Evolutionary conservation across 2,888 invertebrate species (phyloP).

Genomic region (Chrysolina americana): DNA sequence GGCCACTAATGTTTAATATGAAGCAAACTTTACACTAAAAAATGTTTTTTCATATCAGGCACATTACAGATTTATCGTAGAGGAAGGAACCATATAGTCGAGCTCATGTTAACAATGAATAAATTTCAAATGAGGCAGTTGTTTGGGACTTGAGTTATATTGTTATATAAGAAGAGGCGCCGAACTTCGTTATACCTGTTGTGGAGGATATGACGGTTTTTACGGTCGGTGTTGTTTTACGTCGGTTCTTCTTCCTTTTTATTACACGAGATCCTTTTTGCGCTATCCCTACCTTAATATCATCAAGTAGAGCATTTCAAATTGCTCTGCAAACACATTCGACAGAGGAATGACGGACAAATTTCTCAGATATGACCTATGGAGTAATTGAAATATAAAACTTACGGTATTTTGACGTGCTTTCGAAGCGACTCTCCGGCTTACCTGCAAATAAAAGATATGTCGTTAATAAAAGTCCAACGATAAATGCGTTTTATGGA

Average conservation of each 20-base stretch:
- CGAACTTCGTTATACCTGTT: constrained; percentile 51
- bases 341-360: constrained; percentile 46
- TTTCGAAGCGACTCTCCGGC: constrained; percentile 22
- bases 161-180: constrained; percentile 34
- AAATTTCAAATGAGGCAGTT: constrained; percentile 40
- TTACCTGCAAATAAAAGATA: constrained; percentile 48
- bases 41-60: no score
- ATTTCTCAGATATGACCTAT: constrained; percentile 46
- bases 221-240: constrained; percentile 48
- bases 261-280: constrained; percentile 41
- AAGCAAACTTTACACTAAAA: no score
- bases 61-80: neutral
- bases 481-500: constrained; percentile 39
- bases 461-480: constrained; percentile 43
- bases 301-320: constrained; percentile 48
- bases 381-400: constrained; percentile 50
- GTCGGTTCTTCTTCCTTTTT: constrained; percentile 45
- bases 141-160: constrained; percentile 41
- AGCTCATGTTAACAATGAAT: constrained; percentile 23
- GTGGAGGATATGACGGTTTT: constrained; percentile 52
- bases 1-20: no score
- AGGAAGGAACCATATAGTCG: neutral
- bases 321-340: constrained; percentile 51
- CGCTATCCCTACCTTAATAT: constrained; percentile 50
- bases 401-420: constrained; percentile 39